Evolutionary conservation across 2,113 vertebrate genomes (phyloP).

Genomic region (Siniperca chuatsi): DNA sequence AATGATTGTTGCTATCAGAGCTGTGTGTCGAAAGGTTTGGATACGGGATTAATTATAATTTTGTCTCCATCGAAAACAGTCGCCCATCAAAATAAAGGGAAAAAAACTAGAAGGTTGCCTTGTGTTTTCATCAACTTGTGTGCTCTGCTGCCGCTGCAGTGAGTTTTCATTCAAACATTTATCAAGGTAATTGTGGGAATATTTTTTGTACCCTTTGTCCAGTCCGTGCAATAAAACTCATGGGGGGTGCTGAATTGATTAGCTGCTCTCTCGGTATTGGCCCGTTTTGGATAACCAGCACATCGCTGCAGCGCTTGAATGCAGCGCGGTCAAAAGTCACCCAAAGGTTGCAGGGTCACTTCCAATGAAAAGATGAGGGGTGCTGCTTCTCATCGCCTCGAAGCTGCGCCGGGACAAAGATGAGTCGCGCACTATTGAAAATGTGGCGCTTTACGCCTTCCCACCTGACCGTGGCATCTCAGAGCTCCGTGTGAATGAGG

Average conservation of each 20-base stretch:
- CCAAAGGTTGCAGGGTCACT: conserved; percentile 81
- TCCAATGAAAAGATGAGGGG: conserved; percentile 78
- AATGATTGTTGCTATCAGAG: conserved; percentile 19
- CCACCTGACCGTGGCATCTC: conserved; percentile 82
- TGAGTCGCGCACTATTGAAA: conserved; percentile 71
- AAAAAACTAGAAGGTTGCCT: background rate
- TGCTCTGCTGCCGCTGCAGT: background rate
- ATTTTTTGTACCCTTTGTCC: conserved; percentile 67
- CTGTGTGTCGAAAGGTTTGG: conserved; percentile 34
- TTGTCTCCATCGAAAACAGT: conserved; percentile 36
- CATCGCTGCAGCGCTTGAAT: conserved; percentile 71
- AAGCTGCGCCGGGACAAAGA: conserved; percentile 67
- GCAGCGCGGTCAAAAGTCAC: conserved; percentile 82
- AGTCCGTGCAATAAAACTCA: conserved; percentile 61
- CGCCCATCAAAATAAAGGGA: conserved; percentile 65
- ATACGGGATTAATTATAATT: conserved; percentile 9
- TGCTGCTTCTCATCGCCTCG: conserved; percentile 74
- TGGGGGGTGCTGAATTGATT: conserved; percentile 75
- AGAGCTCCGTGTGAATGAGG: conserved; percentile 78
- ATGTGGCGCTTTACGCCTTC: conserved; percentile 74
- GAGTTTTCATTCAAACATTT: conserved; percentile 28
- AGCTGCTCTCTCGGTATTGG: conserved; percentile 72
- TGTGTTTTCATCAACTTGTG: conserved; percentile 1
- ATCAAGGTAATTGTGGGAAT: conserved; percentile 69
- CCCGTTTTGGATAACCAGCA: conserved; percentile 64